Conservation (phyloP, 2,888 invertebrate species). For the Hipparchia semele region DNA sequence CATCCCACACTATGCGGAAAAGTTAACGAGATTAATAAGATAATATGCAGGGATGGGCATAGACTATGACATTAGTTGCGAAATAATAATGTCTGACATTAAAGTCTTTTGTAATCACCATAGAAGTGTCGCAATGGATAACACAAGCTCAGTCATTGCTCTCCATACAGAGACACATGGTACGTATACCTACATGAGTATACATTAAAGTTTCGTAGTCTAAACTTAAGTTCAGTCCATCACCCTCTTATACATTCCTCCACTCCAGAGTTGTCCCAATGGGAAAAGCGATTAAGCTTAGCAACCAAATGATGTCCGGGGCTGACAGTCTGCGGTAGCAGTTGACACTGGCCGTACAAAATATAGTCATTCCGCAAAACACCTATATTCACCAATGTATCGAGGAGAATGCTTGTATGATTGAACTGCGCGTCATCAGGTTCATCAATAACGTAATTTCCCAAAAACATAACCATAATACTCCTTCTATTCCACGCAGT, state of each 20-base stretch:
- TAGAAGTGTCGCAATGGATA: too few relatives aligned
- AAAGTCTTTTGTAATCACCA: too few relatives aligned
- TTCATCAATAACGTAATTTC: slow-evolving; percentile 55
- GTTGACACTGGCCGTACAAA: slow-evolving; percentile 63
- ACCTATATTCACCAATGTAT: slow-evolving; percentile 51
- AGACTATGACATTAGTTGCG: too few relatives aligned
- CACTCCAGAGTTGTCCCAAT: slow-evolving; percentile 56
- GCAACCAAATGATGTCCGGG: slow-evolving; percentile 60
- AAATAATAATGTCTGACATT: too few relatives aligned
- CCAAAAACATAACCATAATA: slow-evolving; percentile 68
- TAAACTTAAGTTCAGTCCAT: slow-evolving; percentile 1
- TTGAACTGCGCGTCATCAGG: slow-evolving; percentile 56
- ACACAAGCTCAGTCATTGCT: too few relatives aligned
- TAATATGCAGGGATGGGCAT: not conserved
- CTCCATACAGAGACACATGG: too few relatives aligned
- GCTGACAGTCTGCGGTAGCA: slow-evolving; percentile 49
- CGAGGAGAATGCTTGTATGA: slow-evolving; percentile 55
- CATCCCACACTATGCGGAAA: not conserved
- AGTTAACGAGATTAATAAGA: slow-evolving; percentile 1
- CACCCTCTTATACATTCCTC: slow-evolving; percentile 43
- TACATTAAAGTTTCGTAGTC: too few relatives aligned
- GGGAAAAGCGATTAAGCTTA: slow-evolving; percentile 51
- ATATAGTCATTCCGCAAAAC: slow-evolving; percentile 55
- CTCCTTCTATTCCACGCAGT: slow-evolving; percentile 55
- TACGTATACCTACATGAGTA: too few relatives aligned